These are phyloP conservation scores for Troides oblongomaculatus DNA, from an alignment of 2,888 invertebrate genomes.

Conservation along the genomic window DNA sequence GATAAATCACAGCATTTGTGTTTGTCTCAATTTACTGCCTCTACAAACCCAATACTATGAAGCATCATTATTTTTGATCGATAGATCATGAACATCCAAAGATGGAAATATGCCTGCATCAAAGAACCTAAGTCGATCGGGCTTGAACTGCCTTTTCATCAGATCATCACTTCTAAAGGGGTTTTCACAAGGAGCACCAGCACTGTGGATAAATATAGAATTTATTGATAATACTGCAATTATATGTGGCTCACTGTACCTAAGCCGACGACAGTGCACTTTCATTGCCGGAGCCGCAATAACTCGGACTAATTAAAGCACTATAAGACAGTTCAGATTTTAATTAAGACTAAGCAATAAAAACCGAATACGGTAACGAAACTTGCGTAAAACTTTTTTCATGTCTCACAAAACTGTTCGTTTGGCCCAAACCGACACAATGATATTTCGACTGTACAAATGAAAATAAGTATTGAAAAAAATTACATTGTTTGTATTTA, in stretches of 20 bases:
- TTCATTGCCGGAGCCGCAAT: constrained; percentile 18
- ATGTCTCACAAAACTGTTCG: constrained; percentile 20
- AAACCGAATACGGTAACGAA: constrained; percentile 29
- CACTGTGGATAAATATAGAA: not conserved
- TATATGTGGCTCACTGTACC: constrained; percentile 16
- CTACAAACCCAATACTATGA: too few relatives aligned
- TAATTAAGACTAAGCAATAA: constrained; percentile 30
- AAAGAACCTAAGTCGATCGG: too few relatives aligned
- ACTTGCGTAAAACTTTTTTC: constrained; percentile 28
- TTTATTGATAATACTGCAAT: not conserved
- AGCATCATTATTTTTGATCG: too few relatives aligned
- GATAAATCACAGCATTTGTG: too few relatives aligned
- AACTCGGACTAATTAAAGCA: constrained; percentile 27
- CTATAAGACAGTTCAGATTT: constrained; percentile 27
- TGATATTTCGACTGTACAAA: not conserved
- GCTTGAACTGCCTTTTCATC: too few relatives aligned
- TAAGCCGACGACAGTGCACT: constrained; percentile 2
- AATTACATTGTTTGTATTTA: not conserved
- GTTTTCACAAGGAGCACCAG: not conserved
- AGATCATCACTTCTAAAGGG: too few relatives aligned
- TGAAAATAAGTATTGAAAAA: not conserved
- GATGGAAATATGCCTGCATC: too few relatives aligned
- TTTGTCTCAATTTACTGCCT: too few relatives aligned
- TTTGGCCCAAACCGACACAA: not conserved
- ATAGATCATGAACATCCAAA: too few relatives aligned